Percentiles rank a stretch among this genome's conserved stretches.
phyloP scores from a whole-genome alignment of 1,140 invertebrate species.

The Heliconius hewitsoni region DNA sequence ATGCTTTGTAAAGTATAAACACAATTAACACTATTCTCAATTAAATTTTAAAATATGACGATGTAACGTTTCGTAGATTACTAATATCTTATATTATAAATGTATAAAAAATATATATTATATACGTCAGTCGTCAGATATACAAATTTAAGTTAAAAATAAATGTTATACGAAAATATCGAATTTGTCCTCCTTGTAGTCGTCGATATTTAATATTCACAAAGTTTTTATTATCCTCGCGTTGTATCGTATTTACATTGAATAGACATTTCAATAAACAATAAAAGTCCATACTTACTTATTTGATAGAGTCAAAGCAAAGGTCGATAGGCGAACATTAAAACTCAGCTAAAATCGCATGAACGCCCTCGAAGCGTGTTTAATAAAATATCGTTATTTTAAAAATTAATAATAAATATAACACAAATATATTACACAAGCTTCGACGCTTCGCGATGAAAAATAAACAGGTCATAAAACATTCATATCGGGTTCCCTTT shows the following conservation, averaged over 20 bases:
- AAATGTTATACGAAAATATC: background rate
- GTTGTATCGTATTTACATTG: conserved; percentile 23
- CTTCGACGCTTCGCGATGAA: conserved; percentile 65
- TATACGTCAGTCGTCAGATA: no score
- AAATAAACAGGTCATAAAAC: conserved; percentile 71
- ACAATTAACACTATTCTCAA: conserved; percentile 56
- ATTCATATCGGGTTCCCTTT: conserved; percentile 69
- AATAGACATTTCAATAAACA: conserved; percentile 26
- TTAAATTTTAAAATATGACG: conserved; percentile 29
- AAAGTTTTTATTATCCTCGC: conserved; percentile 16
- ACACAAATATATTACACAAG: conserved; percentile 60
- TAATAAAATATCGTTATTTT: conserved; percentile 27
- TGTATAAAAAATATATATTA: no score
- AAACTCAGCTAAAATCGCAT: conserved; percentile 17
- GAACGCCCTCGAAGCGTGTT: conserved; percentile 19
- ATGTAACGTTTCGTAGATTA: background rate
- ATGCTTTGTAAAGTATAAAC: conserved; percentile 47
- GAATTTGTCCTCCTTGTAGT: background rate
- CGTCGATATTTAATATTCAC: conserved; percentile 10
- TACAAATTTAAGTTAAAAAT: background rate
- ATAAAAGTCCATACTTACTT: conserved; percentile 11
- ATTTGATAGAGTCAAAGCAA: conserved; percentile 20
- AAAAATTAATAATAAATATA: conserved; percentile 29
- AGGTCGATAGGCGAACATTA: conserved; percentile 14
- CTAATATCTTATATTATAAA: no score